Base-by-base conservation (phyloP, 1,140 invertebrate genomes). In the Spodoptera frugiperda region DNA sequence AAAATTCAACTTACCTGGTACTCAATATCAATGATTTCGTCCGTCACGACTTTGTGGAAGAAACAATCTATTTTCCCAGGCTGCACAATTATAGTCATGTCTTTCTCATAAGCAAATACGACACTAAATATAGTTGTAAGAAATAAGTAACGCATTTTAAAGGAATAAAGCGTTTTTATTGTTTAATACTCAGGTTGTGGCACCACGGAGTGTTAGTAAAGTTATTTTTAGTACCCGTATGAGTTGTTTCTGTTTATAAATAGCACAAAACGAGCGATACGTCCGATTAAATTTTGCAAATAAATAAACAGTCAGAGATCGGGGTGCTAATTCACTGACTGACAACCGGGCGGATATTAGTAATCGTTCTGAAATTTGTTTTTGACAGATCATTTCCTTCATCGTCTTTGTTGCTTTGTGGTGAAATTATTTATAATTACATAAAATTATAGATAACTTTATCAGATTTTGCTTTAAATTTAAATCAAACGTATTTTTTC, bases 81-180 rank as follows among this genome's bases (percentile, higher is more conserved):
- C 68, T 96, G 95, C n/a, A 97, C 94, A 78, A 95, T 95, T 15
- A 97, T 94, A 8, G 97, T 97, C 82, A 97, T 95, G 90, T 97
- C 96, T 81, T 95, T 95, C 86, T 96, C 95, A 78, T 93, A 95
- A 0, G 89, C 90, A 48, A 89, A 89, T 63, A 91, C 89, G 3
- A 87, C 80, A 76, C 88, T 89, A 67, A 93, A 89, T 55, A 91
- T 86, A 59, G 83, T 86, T 10, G 77, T 76, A 12, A 92, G 61
- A 77, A 90, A 88, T 72, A 91, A 61, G 53, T 88, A 93, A n/a
- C 86, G 83, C 91, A 93, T 93, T 87, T 73, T 85, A 48, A 25
- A n/a, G 25, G 2, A 30, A 68, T 9, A 48, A 3, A 21, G 25
- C 51, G 68, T 71, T 9, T 73, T 80, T 49, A 55, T 19, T 78